Evolutionary conservation across 2,797 vertebrate species (phyloP), one percentile per base, ranked within the genome.

Genomic region (Paratrypauchen microcephalus): DNA sequence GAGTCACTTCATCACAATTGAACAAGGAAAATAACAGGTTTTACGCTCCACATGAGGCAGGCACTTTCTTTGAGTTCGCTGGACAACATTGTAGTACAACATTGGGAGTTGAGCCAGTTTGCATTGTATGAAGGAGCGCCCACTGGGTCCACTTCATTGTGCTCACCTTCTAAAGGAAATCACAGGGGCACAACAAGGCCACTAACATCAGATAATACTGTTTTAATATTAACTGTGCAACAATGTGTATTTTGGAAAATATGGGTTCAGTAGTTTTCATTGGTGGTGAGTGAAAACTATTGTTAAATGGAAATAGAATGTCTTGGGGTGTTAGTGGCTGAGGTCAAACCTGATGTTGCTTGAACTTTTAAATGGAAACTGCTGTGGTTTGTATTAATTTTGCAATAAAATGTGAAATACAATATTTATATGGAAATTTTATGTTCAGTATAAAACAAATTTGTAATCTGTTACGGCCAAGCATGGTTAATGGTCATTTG

Each of bases 71-170:
- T 7, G 13, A 62, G 21, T 24, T 56, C 21, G 19, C 5, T 19
- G 50, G 1, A 21, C 58, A 12, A 36, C 58, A 5, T n/a, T 36
- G 26, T 9, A 19, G 59, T 13, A 6, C 6, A 48, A 26, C 2
- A 4, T 55, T 79, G 78, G 82, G 78, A 75, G 60, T 55, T 56
- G 67, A 73, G 76, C 82, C 79, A 85, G 73, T 50, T 57, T 65
- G 67, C 21, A 71, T 81, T 86, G 83, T 79, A 81, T 63, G 61
- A 82, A 66, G 36, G 69, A 74, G 41, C 50, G n/a, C 83, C 80
- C 74, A 56, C 68, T 61, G 78, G 82, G 74, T 74, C 75, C 73
- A 61, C 73, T 24, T 83, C 66, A 73, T 74, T 80, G 70, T 77
- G 36, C 76, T 73, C 15, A 28, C 9, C 48, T 61, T 72, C 18